Conservation (phyloP, 1,140 invertebrate species). For the Pteromalus puparum region DNA sequence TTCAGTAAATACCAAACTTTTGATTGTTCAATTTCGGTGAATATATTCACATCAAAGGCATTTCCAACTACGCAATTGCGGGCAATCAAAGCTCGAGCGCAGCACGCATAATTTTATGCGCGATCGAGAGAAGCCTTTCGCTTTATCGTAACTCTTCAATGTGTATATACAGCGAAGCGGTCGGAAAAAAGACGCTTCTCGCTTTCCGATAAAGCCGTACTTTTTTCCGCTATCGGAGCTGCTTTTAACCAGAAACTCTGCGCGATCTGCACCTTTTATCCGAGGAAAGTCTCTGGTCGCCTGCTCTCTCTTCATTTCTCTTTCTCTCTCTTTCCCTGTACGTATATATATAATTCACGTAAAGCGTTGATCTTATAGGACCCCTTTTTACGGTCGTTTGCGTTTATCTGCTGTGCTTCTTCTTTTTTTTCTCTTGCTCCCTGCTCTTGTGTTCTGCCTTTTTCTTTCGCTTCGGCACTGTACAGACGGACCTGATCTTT, state of each 20-base stretch:
- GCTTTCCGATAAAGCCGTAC: conserved; percentile 35
- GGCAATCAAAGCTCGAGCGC: not conserved
- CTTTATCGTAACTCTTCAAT: not conserved
- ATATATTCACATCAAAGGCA: not conserved
- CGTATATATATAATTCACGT: not conserved
- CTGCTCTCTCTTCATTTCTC: not conserved
- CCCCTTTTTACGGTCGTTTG: conserved; percentile 33
- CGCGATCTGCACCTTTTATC: conserved; percentile 18
- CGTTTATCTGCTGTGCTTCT: conserved; percentile 2
- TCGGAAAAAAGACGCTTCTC: not conserved
- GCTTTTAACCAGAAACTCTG: conserved; percentile 15
- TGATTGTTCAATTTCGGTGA: no score
- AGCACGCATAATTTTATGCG: not conserved
- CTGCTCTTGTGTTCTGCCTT: not conserved
- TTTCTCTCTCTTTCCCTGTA: not conserved
- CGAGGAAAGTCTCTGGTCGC: not conserved
- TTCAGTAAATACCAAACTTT: no score
- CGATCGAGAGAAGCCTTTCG: not conserved
- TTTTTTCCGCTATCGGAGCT: not conserved
- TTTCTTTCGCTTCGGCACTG: not conserved
- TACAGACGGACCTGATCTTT: not conserved
- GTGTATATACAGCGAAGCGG: not conserved
- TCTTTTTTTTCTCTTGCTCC: not conserved
- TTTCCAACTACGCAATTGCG: no score
- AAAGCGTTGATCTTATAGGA: conserved; percentile 27